Conservation (phyloP, 2,888 invertebrate species). For the Lasioglossum villosulum region DNA sequence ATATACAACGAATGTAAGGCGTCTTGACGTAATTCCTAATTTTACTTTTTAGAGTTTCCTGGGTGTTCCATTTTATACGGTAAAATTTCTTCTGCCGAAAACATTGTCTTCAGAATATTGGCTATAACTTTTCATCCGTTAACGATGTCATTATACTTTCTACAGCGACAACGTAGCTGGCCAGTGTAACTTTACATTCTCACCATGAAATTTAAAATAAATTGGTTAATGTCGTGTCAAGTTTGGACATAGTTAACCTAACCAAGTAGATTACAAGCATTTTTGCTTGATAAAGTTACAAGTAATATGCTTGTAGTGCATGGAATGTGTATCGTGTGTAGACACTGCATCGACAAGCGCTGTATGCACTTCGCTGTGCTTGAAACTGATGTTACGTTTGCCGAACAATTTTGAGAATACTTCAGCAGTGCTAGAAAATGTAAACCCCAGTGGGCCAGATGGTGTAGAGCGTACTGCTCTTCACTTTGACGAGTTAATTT, state of each 20-base stretch:
- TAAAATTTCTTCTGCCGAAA: too few relatives aligned
- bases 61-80: too few relatives aligned
- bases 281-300: background rate
- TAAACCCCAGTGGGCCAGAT: slow-evolving; percentile 31
- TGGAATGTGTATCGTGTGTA: background rate
- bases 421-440: slow-evolving; percentile 23
- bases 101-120: too few relatives aligned
- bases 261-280: background rate
- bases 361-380: background rate
- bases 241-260: background rate
- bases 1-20: too few relatives aligned
- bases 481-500: slow-evolving; percentile 45
- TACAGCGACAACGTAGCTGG: too few relatives aligned
- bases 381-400: slow-evolving; percentile 1
- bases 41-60: too few relatives aligned
- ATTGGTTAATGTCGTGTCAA: background rate
- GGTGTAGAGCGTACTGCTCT: slow-evolving; percentile 21
- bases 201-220: background rate
- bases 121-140: too few relatives aligned
- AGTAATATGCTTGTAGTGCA: background rate
- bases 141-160: too few relatives aligned
- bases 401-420: background rate
- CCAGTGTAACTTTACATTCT: too few relatives aligned
- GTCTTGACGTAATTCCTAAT: too few relatives aligned
- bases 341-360: background rate